Evolutionary conservation across 1,140 invertebrate genomes (phyloP).

Genomic region (Hestina assimilis): DNA sequence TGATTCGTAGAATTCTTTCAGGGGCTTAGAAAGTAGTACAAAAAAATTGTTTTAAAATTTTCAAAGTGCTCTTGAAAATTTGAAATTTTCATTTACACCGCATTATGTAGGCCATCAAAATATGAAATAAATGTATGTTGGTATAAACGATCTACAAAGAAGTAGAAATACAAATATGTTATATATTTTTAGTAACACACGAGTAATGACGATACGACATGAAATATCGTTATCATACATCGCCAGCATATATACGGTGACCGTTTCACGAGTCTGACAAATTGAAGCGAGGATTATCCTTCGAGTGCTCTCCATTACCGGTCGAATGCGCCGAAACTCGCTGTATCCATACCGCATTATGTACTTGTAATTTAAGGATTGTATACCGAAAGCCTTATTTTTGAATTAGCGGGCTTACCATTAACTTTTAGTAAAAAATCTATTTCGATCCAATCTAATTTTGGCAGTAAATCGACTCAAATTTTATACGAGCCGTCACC

Average conservation of each 20-base stretch:
- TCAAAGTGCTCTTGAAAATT: no score
- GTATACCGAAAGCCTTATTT: not conserved
- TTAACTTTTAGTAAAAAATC: no score
- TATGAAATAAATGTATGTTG: no score
- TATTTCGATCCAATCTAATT: no score
- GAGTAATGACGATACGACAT: not conserved
- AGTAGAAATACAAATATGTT: not conserved
- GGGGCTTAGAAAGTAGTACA: no score
- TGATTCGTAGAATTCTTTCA: no score
- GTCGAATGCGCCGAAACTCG: constrained; percentile 17
- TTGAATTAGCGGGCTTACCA: not conserved
- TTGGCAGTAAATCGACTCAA: no score
- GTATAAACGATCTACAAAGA: no score
- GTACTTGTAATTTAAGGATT: not conserved
- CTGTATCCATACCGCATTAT: constrained; percentile 1
- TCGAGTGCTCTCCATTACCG: constrained; percentile 34
- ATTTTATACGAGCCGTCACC: no score
- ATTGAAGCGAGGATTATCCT: constrained; percentile 49
- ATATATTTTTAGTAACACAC: not conserved
- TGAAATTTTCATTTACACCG: no score
- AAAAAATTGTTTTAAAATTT: no score
- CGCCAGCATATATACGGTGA: not conserved
- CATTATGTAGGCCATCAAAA: no score
- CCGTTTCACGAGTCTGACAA: constrained; percentile 41
- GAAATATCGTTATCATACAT: not conserved